Percentiles rank a stretch among this genome's conserved stretches.
Evolutionary conservation across 2,113 vertebrate genomes (phyloP).

Genomic region (Ellobius talpinus): DNA sequence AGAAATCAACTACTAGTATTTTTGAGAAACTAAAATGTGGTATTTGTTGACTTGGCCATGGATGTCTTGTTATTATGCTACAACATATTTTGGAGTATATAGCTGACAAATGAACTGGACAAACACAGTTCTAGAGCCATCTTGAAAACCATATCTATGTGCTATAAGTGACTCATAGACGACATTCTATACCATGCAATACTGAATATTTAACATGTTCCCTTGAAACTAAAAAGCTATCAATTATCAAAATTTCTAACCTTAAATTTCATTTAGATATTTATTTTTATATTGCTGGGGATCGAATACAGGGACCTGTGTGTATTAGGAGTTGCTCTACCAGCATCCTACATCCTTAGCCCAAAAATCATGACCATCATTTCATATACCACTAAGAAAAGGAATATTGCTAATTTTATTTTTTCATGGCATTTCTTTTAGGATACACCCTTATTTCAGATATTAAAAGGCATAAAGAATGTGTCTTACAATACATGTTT

Average conservation of each 20-base stretch:
- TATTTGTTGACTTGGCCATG: conserved; percentile 69
- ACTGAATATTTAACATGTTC: neutral
- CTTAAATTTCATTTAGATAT: neutral
- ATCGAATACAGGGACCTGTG: neutral
- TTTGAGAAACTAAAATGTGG: conserved; percentile 72
- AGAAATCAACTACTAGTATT: conserved; percentile 18
- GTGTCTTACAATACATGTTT: neutral
- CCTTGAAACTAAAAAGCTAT: conserved; percentile 16
- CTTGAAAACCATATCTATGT: neutral
- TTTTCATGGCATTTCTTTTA: neutral
- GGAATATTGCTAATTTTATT: neutral
- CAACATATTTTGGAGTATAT: conserved; percentile 4
- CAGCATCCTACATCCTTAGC: neutral
- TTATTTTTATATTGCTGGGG: neutral
- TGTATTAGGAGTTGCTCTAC: too few species aligned
- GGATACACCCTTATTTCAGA: neutral
- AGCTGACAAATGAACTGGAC: conserved; percentile 78
- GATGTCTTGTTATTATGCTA: conserved; percentile 64
- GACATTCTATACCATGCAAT: neutral
- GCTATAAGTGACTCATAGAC: conserved; percentile 46
- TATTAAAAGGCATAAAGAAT: neutral
- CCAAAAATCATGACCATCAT: conserved; percentile 33
- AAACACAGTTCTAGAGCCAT: conserved; percentile 54
- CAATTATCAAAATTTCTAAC: neutral
- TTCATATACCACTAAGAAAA: conserved; percentile 57